Conservation (phyloP, 1,140 invertebrate genomes). For the Ostrea denselamellosa region DNA sequence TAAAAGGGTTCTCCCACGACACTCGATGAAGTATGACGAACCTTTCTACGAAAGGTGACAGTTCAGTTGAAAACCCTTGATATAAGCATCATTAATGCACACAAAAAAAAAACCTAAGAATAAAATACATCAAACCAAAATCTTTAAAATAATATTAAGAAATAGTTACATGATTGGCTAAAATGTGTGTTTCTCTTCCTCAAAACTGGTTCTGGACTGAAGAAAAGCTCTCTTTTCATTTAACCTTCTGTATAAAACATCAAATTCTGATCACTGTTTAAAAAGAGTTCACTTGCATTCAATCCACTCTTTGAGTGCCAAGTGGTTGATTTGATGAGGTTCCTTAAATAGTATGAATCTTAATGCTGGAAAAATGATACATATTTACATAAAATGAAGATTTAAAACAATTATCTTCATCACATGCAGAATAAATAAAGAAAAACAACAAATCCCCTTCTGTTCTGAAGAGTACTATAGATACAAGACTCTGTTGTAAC, state of each 20-base stretch:
- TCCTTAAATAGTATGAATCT: conserved; percentile 28
- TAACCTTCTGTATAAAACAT: neutral
- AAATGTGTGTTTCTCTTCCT: neutral
- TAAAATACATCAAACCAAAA: conserved; percentile 37
- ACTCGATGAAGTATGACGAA: neutral
- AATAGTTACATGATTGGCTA: conserved; percentile 26
- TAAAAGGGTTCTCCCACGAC: neutral
- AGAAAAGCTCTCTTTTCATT: neutral
- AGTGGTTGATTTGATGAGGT: conserved; percentile 30
- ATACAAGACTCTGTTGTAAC: conserved; percentile 35
- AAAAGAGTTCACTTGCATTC: conserved; percentile 29
- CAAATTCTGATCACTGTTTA: conserved; percentile 14
- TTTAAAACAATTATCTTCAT: conserved; percentile 36
- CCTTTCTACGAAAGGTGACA: conserved; percentile 14
- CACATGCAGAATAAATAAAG: conserved; percentile 41
- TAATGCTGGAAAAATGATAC: conserved; percentile 40
- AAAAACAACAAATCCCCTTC: conserved; percentile 32
- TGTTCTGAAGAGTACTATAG: neutral
- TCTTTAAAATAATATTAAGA: conserved; percentile 30
- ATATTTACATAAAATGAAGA: conserved; percentile 39
- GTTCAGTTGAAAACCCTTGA: neutral
- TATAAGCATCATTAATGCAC: conserved; percentile 18
- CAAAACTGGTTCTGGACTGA: conserved; percentile 2
- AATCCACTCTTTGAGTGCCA: conserved; percentile 26
- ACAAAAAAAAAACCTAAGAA: conserved; percentile 10